Evolutionary conservation across 2,797 vertebrate genomes (phyloP).

Genomic region (Enteromius paludinosus): DNA sequence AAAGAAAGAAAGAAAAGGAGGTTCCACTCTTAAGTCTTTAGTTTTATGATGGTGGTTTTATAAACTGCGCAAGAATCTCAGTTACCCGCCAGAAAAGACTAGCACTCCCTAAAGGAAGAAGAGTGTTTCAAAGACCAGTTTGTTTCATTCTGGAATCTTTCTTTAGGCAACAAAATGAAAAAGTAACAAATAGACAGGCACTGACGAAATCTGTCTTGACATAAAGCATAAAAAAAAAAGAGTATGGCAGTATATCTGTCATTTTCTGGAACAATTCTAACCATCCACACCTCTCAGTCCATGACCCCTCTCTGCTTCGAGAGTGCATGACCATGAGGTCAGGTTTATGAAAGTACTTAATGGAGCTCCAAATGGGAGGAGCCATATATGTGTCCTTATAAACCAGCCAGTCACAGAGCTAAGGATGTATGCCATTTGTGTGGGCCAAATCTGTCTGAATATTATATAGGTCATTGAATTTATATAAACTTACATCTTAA

Average conservation of each 20-base stretch:
- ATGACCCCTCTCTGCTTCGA: conserved; percentile 12
- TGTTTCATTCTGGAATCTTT: neutral
- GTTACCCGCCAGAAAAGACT: neutral
- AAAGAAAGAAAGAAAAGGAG: neutral
- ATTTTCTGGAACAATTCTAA: conserved; percentile 8
- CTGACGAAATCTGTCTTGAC: neutral
- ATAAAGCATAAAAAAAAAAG: neutral
- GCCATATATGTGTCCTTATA: neutral
- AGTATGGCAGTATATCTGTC: neutral
- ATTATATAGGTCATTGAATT: neutral
- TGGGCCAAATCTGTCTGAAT: neutral
- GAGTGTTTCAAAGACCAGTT: neutral
- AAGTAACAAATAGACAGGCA: conserved; percentile 12
- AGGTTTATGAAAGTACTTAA: conserved; percentile 37
- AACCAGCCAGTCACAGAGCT: neutral
- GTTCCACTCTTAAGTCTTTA: neutral
- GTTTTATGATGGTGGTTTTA: neutral
- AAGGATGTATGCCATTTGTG: neutral
- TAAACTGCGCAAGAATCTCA: neutral
- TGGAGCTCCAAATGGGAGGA: conserved; percentile 10
- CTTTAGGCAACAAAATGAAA: conserved; percentile 1
- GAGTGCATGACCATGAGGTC: conserved; percentile 14
- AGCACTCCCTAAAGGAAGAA: neutral
- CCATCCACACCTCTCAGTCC: neutral
- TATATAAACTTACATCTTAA: neutral